Evolutionary conservation across 2,113 vertebrate species (phyloP).

Genomic region (Epinephelus moara): DNA sequence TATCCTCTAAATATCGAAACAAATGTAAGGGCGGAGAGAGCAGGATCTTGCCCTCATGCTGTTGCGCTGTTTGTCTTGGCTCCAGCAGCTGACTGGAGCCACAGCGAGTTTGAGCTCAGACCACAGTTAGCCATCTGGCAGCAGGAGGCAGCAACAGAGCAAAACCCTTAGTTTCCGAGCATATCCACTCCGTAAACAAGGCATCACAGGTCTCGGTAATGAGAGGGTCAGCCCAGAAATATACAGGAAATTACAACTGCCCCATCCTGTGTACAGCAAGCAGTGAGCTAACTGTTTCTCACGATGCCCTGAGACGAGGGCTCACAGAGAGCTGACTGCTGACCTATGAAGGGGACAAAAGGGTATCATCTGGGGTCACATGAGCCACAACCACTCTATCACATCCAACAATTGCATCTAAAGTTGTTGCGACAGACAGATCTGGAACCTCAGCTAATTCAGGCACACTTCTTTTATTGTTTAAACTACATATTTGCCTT

Average conservation of each 20-base stretch:
- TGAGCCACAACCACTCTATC: neutral
- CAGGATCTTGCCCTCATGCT: conserved; percentile 14
- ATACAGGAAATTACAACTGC: conserved; percentile 64
- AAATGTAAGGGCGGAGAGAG: conserved; percentile 12
- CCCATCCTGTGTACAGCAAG: conserved; percentile 33
- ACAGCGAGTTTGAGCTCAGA: conserved; percentile 49
- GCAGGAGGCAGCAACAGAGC: conserved; percentile 48
- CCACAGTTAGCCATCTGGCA: conserved; percentile 66
- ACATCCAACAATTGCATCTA: neutral
- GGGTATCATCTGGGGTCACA: neutral
- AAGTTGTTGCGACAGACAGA: neutral
- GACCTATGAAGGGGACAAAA: neutral
- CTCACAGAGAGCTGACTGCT: neutral
- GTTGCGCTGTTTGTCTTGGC: conserved; percentile 54
- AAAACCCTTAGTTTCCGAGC: conserved; percentile 55
- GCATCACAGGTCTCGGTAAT: conserved; percentile 62
- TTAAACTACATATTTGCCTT: neutral
- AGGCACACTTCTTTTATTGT: neutral
- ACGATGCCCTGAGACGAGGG: conserved; percentile 1
- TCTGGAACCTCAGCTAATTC: neutral
- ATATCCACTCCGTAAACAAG: conserved; percentile 64
- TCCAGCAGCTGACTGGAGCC: conserved; percentile 46
- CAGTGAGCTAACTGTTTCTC: conserved; percentile 30
- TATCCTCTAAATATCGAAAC: conserved; percentile 38
- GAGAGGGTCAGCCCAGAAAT: conserved; percentile 60